Evolutionary conservation across 2,797 vertebrate genomes (phyloP).

Genomic region (Manis pentadactyla): DNA sequence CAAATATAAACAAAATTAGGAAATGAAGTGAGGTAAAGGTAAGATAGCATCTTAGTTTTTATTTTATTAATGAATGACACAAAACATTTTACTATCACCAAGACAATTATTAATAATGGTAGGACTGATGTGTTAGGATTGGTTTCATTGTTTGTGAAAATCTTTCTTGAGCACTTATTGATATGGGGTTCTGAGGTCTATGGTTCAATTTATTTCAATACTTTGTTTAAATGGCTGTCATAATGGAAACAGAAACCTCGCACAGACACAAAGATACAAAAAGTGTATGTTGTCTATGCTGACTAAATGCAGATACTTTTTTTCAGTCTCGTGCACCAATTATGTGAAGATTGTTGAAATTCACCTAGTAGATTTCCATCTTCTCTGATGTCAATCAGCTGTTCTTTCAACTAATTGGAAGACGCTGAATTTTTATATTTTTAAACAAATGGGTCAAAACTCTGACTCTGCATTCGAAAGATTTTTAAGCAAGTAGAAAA

Average conservation of each 20-base stretch:
- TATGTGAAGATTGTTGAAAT: constrained; percentile 46
- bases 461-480: constrained; percentile 32
- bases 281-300: neutral
- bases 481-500: constrained; percentile 25
- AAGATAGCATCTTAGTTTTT: neutral
- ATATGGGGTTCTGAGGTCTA: neutral
- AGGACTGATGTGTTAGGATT: neutral
- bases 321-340: neutral
- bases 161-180: neutral
- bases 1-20: neutral
- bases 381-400: constrained; percentile 46
- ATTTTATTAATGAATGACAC: neutral
- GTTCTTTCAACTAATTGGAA: neutral
- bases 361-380: constrained; percentile 30
- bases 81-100: constrained; percentile 1
- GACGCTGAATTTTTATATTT: neutral
- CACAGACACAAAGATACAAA: neutral
- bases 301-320: neutral
- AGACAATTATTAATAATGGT: neutral
- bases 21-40: neutral
- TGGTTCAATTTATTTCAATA: neutral
- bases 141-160: neutral
- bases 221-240: neutral
- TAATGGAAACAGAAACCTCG: neutral
- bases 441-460: constrained; percentile 47